A percentile compares a stretch with the other conserved stretches of the same genome.
Conservation (phyloP, 2,888 invertebrate genomes). For the Stenichneumon culpator region DNA sequence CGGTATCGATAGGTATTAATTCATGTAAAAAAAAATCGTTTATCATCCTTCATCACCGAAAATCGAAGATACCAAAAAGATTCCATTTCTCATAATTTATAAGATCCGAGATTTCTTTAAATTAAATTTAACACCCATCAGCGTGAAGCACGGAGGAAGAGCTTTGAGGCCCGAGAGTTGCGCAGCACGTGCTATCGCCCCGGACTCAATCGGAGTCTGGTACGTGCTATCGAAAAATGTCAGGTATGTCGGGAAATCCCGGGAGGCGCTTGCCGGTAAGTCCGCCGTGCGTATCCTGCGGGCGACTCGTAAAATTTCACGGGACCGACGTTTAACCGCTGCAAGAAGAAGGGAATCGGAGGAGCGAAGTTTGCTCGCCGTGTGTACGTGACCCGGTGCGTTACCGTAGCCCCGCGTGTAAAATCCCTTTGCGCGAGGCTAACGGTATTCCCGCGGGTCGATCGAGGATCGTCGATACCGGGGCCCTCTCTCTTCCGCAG, state of each 20-base stretch:
- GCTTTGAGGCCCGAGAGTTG: background rate
- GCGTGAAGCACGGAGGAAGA: background rate
- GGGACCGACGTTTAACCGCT: background rate
- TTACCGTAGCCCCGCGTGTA: slow-evolving; percentile 20
- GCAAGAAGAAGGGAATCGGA: background rate
- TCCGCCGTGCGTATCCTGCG: slow-evolving; percentile 1
- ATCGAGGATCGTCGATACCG: slow-evolving; percentile 52
- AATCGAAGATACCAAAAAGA: background rate
- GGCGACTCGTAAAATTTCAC: slow-evolving; percentile 46
- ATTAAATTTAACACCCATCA: background rate
- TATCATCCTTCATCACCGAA: background rate
- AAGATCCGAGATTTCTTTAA: background rate
- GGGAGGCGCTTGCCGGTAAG: slow-evolving; percentile 1
- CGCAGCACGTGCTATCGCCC: slow-evolving; percentile 8
- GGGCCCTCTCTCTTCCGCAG: background rate
- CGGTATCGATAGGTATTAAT: background rate
- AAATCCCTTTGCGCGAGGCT: slow-evolving; percentile 19
- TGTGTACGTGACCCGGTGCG: slow-evolving; percentile 46
- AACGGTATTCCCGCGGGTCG: slow-evolving; percentile 52
- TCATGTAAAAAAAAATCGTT: background rate
- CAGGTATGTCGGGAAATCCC: slow-evolving; percentile 58
- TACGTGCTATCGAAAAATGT: slow-evolving; percentile 31
- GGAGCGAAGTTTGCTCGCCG: background rate
- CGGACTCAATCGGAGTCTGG: background rate
- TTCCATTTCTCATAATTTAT: no score